Percentiles rank a stretch among this genome's conserved stretches.
These are phyloP conservation scores for Eupithecia insigniata DNA, from an alignment of 2,888 invertebrate species.

Conservation along the genomic window DNA sequence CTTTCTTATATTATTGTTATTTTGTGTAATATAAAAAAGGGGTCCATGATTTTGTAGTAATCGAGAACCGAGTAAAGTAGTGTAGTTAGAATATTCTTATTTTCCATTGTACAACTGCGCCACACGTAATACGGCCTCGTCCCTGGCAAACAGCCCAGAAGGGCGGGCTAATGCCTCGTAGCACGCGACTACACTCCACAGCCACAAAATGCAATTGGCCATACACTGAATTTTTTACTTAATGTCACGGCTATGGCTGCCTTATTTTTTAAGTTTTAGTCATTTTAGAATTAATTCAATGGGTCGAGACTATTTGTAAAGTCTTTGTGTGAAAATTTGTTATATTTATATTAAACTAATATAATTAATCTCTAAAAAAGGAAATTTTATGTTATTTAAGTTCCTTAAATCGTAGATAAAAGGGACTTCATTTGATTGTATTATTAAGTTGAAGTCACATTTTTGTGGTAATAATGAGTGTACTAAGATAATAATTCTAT, in stretches of 20 bases:
- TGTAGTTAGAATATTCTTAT: neutral
- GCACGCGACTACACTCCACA: conserved; percentile 72
- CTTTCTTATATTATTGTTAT: too few species aligned
- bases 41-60: too few species aligned
- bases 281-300: neutral
- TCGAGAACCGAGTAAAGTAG: too few species aligned
- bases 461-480: neutral
- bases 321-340: neutral
- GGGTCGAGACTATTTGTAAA: neutral
- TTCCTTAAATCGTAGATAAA: neutral
- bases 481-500: too few species aligned
- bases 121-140: conserved; percentile 52
- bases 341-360: neutral
- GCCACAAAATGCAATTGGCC: conserved; percentile 78
- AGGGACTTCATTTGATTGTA: neutral
- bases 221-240: conserved; percentile 61
- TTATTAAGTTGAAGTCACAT: neutral
- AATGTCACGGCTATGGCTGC: conserved; percentile 51
- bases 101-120: neutral
- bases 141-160: conserved; percentile 72
- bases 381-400: neutral
- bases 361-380: neutral
- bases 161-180: conserved; percentile 74
- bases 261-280: conserved; percentile 27
- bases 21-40: too few species aligned